Evolutionary conservation across 2,888 invertebrate species (phyloP), one percentile per base, ranked within the genome.

Genomic region (Clostera curtula): DNA sequence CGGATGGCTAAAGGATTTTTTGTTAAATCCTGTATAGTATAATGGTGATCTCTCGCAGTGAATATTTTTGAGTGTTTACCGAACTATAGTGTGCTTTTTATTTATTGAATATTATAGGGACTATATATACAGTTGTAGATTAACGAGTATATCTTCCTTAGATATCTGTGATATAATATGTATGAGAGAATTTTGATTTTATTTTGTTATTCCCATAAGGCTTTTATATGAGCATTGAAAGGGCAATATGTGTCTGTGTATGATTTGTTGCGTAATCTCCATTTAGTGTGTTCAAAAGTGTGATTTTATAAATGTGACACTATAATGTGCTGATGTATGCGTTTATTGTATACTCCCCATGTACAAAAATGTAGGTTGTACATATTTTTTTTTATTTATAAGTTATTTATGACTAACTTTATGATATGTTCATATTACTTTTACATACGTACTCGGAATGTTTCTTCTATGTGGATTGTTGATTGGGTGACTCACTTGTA

Each of bases 101-200:
- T 69, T 70, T 51, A 50, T 50, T 42, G 49, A 57, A 56, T 54
- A 62, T 57, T 56, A 55, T 59, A 56, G 45, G 35, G 49, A 59
- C 48, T 44, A 55, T 60, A 49, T 62, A 65, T 65, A 61, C 68
- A 62, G 59, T 42, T 56, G 53, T 61, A 66, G 59, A 67, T 68
- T 60, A 57, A 63, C 53, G 46, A 56, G 51, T 64, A 61, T 65
- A 72, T 73, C 72, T 79, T 76, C 75, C 73, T 63, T 76, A 68
- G 79, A 70, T 71, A 75, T 73, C 82, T 82, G 82, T 82, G 82
- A 82, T 82, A 80, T 75, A 64, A 60, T 61, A 55, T 68, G 62
- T 67, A 53, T 55, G 48, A 45, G 55, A 49, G 56, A 57, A 49
- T 56, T 60, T 54, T 53, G 7, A 20, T 1, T 54, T 58, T 58